phyloP scores from a whole-genome alignment of 2,888 invertebrate species.

The Choreutis nemorana region DNA sequence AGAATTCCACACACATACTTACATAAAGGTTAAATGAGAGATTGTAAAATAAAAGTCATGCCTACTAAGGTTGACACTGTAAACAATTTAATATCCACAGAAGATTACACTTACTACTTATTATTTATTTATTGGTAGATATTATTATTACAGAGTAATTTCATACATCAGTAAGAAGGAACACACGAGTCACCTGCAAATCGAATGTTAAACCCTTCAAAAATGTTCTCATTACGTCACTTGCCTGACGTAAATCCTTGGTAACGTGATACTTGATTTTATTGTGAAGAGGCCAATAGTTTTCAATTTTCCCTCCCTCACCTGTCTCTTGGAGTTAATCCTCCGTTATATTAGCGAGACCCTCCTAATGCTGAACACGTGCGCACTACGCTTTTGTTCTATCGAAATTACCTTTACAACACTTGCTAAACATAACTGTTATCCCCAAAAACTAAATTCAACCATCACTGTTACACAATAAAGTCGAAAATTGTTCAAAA shows the following conservation, averaged over 20 bases:
- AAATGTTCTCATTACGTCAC: conserved; percentile 24
- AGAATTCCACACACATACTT: too few species aligned
- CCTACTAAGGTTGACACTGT: too few species aligned
- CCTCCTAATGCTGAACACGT: conserved; percentile 53
- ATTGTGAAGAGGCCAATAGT: conserved; percentile 53
- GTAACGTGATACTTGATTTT: conserved; percentile 26
- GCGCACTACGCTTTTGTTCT: conserved; percentile 54
- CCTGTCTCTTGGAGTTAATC: conserved; percentile 53
- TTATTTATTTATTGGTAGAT: too few species aligned
- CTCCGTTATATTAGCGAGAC: conserved; percentile 57
- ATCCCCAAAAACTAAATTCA: conserved; percentile 17
- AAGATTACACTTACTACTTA: too few species aligned
- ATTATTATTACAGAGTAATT: too few species aligned
- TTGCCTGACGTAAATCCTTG: conserved; percentile 32
- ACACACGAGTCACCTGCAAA: too few species aligned
- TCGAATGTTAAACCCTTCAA: too few species aligned
- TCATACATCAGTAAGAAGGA: too few species aligned
- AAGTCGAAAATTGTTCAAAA: conserved; percentile 14
- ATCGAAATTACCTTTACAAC: conserved; percentile 28
- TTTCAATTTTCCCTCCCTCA: conserved; percentile 56
- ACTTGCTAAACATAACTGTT: conserved; percentile 11
- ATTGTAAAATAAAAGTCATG: too few species aligned
- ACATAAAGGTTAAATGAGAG: too few species aligned
- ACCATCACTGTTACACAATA: not conserved
- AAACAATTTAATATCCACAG: too few species aligned